Evolutionary conservation across 2,113 vertebrate genomes (phyloP), one percentile per base, ranked within the genome.

Genomic region (Acrocephalus kingi): DNA sequence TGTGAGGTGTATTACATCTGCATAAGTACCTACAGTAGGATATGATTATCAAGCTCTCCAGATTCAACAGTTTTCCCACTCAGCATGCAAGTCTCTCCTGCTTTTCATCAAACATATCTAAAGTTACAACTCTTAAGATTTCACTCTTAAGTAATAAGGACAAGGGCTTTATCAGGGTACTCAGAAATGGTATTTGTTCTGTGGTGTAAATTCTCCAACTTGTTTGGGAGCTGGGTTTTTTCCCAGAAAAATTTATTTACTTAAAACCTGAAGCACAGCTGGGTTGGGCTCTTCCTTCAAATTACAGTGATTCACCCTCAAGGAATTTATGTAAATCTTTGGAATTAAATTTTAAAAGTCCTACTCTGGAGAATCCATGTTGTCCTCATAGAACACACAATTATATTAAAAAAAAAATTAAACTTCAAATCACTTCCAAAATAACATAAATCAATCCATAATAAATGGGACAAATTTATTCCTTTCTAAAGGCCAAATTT

Each of bases 251-350:
- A 24, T 27, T 45, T 82, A 82, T 82, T 97, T 97, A 55, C 51
- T 89, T 96, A 94, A 97, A 97, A 96, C 84, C 85, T 67, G 37
- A 16, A 81, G 52, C 72, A 87, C 89, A 97, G 82, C 54, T 96
- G 84, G 84, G 56, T 77, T 92, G 75, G 79, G 61, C 31, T 94
- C 84, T 86, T 96, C 91, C 87, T 93, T 96, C 87, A 92, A 87
- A 81, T 96, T 95, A 88, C 49, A 96, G 69, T 89, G 11, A 92
- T 97, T 86, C 71, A 13, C 8, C 84, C 71, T 86, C 39, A 54
- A 74, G 90, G 71, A 96, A 94, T 96, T 93, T 95, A 94, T 97
- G 89, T 84, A 97, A 97, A 97, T 94, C 33, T 96, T 94, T 93
- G 61, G 55, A 95, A 97, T 94, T 92, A 87, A 87, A 96, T 96